Percentiles rank a stretch among this genome's conserved stretches.
These are phyloP conservation scores for Notechis scutatus DNA, from an alignment of 2,113 vertebrate genomes.

Conservation along the genomic window DNA sequence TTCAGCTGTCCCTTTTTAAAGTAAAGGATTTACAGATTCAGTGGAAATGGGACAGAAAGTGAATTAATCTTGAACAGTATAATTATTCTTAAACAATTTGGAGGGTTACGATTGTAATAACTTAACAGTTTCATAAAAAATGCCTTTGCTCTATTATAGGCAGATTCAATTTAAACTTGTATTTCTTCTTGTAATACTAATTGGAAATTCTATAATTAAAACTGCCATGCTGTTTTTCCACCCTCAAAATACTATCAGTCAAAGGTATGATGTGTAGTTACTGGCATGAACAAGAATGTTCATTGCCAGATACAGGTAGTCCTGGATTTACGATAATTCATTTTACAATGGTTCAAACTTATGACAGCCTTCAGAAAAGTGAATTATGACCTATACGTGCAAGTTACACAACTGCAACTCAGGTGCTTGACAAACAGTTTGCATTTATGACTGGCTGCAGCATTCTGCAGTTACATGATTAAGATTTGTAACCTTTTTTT, in stretches of 20 bases:
- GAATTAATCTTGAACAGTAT: neutral
- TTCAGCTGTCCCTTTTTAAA: neutral
- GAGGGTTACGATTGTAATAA: neutral
- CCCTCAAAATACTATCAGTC: neutral
- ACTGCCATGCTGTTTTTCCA: conserved; percentile 18
- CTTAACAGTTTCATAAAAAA: neutral
- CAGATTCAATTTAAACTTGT: conserved; percentile 30
- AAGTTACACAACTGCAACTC: neutral
- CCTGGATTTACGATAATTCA: neutral
- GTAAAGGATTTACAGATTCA: neutral
- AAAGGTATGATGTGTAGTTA: neutral
- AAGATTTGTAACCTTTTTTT: neutral
- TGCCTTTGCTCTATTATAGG: conserved; percentile 4
- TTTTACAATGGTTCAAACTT: neutral
- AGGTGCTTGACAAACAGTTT: neutral
- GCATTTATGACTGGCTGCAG: neutral
- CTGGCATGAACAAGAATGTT: neutral
- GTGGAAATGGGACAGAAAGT: neutral
- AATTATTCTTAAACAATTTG: conserved; percentile 1
- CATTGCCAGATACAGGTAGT: neutral
- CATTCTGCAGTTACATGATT: neutral
- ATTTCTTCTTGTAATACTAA: conserved; percentile 22
- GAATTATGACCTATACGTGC: neutral
- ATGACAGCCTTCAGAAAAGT: neutral
- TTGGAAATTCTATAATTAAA: conserved; percentile 20